These are phyloP conservation scores for Micromys minutus DNA, from an alignment of 2,113 vertebrate genomes.

Conservation along the genomic window DNA sequence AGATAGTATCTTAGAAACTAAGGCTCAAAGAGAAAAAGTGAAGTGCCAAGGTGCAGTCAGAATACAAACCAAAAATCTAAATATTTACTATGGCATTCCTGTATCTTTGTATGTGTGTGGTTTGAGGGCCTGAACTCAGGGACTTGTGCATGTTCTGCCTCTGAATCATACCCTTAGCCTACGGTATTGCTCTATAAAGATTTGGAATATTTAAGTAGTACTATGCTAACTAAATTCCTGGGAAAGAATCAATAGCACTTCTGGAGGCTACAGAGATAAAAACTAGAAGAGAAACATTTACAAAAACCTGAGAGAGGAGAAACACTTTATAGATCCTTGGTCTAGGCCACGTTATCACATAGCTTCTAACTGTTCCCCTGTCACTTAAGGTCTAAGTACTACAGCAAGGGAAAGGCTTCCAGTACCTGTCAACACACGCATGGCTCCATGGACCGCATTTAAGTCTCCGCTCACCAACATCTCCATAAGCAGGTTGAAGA, in stretches of 20 bases:
- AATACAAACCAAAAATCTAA: not conserved
- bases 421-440: slow-evolving; percentile 97
- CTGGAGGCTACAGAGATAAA: not conserved
- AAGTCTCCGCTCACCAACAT: slow-evolving; percentile 98
- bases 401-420: not conserved
- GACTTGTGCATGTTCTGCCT: not conserved
- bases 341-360: not conserved
- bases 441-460: slow-evolving; percentile 96
- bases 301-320: not conserved
- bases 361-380: not conserved
- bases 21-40: not conserved
- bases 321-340: not conserved
- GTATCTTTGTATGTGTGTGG: not conserved
- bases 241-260: not conserved
- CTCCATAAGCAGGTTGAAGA: slow-evolving; percentile 97
- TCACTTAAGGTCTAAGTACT: not conserved
- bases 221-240: not conserved
- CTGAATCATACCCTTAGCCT: not conserved
- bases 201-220: not conserved
- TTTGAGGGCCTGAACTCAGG: not conserved
- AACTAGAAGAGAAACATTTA: not conserved
- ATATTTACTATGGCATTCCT: not conserved
- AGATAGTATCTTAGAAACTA: not conserved
- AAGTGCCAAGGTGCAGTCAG: not conserved
- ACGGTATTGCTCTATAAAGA: not conserved